These are phyloP conservation scores for Scaptodrosophila lebanonensis DNA, from an alignment of 1,140 invertebrate species.

Conservation along the genomic window DNA sequence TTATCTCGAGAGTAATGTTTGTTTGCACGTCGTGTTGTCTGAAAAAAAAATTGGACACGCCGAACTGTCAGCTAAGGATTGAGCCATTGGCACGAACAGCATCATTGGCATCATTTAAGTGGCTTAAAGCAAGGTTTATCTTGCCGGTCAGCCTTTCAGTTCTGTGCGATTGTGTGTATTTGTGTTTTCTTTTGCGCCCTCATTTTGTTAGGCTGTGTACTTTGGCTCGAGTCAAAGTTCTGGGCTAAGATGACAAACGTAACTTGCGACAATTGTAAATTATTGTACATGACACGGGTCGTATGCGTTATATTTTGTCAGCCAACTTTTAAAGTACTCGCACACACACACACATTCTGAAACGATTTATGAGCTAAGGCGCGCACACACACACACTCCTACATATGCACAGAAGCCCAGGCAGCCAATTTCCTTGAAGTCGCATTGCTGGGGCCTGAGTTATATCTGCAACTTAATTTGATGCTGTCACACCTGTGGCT, in stretches of 20 bases:
- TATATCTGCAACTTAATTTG: slow-evolving; percentile 72
- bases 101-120: slow-evolving; percentile 52
- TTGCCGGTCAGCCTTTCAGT: not conserved
- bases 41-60: too few relatives aligned
- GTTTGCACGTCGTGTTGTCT: slow-evolving; percentile 25
- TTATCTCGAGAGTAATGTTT: slow-evolving; percentile 61
- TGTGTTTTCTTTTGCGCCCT: not conserved
- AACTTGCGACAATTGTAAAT: slow-evolving; percentile 63
- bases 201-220: slow-evolving; percentile 4
- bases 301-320: slow-evolving; percentile 56
- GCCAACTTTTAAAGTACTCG: slow-evolving; percentile 38
- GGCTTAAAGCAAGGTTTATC: slow-evolving; percentile 48
- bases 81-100: slow-evolving; percentile 52
- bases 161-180: slow-evolving; percentile 8
- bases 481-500: slow-evolving; percentile 67
- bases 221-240: slow-evolving; percentile 39
- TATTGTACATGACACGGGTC: slow-evolving; percentile 49
- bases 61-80: too few relatives aligned
- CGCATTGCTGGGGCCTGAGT: slow-evolving; percentile 40
- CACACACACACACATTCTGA: slow-evolving; percentile 3
- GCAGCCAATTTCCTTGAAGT: slow-evolving; percentile 65
- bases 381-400: slow-evolving; percentile 2
- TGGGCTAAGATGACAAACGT: slow-evolving; percentile 58
- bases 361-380: too few relatives aligned
- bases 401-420: slow-evolving; percentile 13